Conservation (phyloP, 2,113 vertebrate species). For the Leptobrachium ailaonicum region DNA sequence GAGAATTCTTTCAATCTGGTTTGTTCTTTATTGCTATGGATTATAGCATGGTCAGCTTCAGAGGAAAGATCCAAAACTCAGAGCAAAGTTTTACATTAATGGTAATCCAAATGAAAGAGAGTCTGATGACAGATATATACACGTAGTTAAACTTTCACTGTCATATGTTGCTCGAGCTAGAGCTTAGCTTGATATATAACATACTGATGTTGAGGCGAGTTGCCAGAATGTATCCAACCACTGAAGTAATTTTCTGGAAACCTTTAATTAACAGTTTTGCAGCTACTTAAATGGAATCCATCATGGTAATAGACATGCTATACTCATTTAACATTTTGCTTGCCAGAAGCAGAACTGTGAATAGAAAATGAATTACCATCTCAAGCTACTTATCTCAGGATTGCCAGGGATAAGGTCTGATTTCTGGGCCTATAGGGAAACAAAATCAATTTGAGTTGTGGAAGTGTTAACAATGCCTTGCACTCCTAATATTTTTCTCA, state of each 20-base stretch:
- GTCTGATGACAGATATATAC: slow-evolving; percentile 21
- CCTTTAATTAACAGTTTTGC: not conserved
- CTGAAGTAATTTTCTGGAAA: not conserved
- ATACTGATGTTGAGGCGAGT: not conserved
- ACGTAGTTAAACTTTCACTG: slow-evolving; percentile 5
- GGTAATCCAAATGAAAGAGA: slow-evolving; percentile 5
- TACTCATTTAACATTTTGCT: not conserved
- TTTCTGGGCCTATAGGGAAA: too few relatives aligned
- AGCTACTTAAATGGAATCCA: not conserved
- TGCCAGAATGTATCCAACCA: not conserved
- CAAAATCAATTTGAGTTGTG: too few relatives aligned
- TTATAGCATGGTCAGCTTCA: not conserved
- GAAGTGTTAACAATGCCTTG: too few relatives aligned
- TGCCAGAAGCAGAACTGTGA: not conserved
- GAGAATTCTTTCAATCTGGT: slow-evolving; percentile 4
- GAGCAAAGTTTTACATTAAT: slow-evolving; percentile 6
- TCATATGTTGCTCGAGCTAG: not conserved
- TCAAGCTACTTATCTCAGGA: too few relatives aligned
- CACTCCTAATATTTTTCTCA: too few relatives aligned
- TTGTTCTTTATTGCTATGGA: slow-evolving; percentile 18
- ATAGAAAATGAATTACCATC: too few relatives aligned
- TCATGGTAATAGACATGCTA: not conserved
- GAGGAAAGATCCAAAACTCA: not conserved
- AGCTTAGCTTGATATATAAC: not conserved
- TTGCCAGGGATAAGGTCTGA: too few relatives aligned